Base-by-base conservation (phyloP, 1,140 invertebrate genomes). In the Coenobita brevimanus region DNA sequence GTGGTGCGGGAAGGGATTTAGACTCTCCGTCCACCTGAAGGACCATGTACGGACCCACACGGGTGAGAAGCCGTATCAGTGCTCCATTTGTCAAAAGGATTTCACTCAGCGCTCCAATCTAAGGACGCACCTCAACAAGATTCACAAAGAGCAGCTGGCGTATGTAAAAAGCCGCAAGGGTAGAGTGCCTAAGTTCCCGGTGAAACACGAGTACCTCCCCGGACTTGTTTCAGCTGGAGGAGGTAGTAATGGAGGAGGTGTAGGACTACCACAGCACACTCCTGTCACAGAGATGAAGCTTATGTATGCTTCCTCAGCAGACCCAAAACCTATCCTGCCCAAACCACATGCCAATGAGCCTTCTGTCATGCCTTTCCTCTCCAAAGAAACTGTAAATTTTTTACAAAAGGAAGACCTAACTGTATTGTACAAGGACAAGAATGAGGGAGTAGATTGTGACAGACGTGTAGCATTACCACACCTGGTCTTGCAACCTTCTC, bases 51-150 rank as follows among this genome's bases (percentile, higher is more conserved):
- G 97, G 41, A 98, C 97, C 0, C 97, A 98, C 92, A 98, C 97
- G 0, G 97, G 98, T 0, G 98, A 99, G 93, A 99, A 99, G 91
- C 98, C 98, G 0, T 99, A 99, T 94, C 96, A 96, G 33, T 99
- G 98, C 92, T 95, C 96, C 76, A 97, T 98, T 91, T 99, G 98
- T 92, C 96, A 97, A 89, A 95, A 98, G 21, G 97, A 98, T 2
- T 99, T 99, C 92, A 98, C 98, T 30, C 98, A 99, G 93, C 94
- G 98, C 64, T 99, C 97, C 33, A 99, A 99, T 93, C 94, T 99
- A 41, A 94, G 98, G n/a, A 98, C 98, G 0, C 98, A 99, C 78
- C 85, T 90, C 69, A 88, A 82, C 80, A 90, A 90, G 76, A 90
- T 90, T 33, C 89, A 90, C 85, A 90, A 90, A 71, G 89, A 90